Conservation (phyloP, 2,113 vertebrate species). For the Fregetta grallaria region DNA sequence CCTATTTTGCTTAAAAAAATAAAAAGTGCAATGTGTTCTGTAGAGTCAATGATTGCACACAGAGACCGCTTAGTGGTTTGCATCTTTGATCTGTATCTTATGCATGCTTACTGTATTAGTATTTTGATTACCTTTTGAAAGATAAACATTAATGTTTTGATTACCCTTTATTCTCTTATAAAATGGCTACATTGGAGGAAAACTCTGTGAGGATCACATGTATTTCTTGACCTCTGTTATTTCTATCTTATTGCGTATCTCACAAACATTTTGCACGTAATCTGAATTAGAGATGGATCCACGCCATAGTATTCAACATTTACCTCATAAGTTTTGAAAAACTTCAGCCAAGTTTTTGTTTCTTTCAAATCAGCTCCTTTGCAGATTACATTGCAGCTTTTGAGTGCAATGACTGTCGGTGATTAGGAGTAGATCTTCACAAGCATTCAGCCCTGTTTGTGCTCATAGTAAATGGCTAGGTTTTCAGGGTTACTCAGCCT, state of each 20-base stretch:
- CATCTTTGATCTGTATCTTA: neutral
- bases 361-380: neutral
- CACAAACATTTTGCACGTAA: neutral
- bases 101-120: neutral
- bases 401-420: neutral
- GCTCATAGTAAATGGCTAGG: neutral
- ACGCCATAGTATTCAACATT: neutral
- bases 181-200: neutral
- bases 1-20: neutral
- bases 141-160: neutral
- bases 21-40: neutral
- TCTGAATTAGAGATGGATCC: neutral
- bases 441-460: neutral
- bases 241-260: neutral
- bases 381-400: neutral
- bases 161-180: neutral
- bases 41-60: neutral
- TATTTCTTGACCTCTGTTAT: neutral
- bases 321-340: neutral
- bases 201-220: neutral
- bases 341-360: neutral
- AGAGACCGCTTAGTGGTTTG: neutral
- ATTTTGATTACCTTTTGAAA: neutral
- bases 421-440: neutral
- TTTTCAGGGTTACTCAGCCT: neutral